Evolutionary conservation across 2,888 invertebrate species (phyloP).

Genomic region (Ctena decussata): DNA sequence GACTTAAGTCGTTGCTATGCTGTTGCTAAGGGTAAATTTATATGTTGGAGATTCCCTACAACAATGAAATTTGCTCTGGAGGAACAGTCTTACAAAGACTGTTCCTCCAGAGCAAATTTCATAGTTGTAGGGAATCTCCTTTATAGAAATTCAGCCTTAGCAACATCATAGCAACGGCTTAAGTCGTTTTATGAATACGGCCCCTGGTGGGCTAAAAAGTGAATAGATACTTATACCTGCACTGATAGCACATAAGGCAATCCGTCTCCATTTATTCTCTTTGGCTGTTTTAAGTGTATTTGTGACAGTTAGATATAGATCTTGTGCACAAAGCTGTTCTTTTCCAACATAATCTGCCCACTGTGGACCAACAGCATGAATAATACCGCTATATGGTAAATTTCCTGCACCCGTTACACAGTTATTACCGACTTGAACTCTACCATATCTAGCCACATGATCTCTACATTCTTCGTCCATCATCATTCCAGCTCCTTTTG

Average conservation of each 20-base stretch:
- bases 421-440: slow-evolving; percentile 57
- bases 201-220: too few relatives aligned
- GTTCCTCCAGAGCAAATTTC: too few relatives aligned
- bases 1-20: too few relatives aligned
- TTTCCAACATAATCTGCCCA: slow-evolving; percentile 61
- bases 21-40: too few relatives aligned
- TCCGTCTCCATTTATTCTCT: slow-evolving; percentile 28
- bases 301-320: slow-evolving; percentile 56
- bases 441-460: slow-evolving; percentile 50
- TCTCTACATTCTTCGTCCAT: slow-evolving; percentile 64
- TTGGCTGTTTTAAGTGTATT: slow-evolving; percentile 53
- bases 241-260: slow-evolving; percentile 77
- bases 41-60: too few relatives aligned
- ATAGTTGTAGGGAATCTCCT: too few relatives aligned
- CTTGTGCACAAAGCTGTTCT: slow-evolving; percentile 42
- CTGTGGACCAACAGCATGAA: slow-evolving; percentile 74
- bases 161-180: too few relatives aligned
- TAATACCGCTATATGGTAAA: slow-evolving; percentile 64
- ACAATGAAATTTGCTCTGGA: too few relatives aligned
- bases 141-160: too few relatives aligned
- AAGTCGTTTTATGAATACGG: too few relatives aligned
- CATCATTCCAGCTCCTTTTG: slow-evolving; percentile 56
- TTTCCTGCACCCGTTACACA: slow-evolving; percentile 62
- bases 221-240: too few relatives aligned
- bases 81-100: too few relatives aligned